Evolutionary conservation across 2,888 invertebrate genomes (phyloP).

Genomic region (Thera britannica): DNA sequence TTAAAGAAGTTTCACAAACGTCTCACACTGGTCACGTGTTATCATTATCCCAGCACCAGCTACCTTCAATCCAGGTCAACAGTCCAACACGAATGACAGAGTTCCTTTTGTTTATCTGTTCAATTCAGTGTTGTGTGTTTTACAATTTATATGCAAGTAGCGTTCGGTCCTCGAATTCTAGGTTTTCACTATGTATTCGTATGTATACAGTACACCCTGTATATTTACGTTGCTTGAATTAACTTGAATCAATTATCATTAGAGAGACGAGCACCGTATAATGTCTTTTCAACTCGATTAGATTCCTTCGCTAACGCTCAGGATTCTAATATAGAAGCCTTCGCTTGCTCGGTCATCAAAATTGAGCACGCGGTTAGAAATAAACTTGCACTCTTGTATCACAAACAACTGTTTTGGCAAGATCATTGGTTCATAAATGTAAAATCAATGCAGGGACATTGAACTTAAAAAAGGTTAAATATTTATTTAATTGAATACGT

Average conservation of each 20-base stretch:
- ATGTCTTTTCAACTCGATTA: neutral
- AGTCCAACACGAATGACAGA: slow-evolving; percentile 55
- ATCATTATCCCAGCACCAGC: neutral
- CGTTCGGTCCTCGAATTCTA: slow-evolving; percentile 44
- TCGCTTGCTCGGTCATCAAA: too few relatives aligned
- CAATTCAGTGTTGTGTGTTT: slow-evolving; percentile 59
- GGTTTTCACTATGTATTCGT: slow-evolving; percentile 39
- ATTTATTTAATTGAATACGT: too few relatives aligned
- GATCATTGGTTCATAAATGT: too few relatives aligned
- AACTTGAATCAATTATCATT: neutral
- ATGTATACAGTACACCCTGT: neutral
- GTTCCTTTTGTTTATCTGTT: slow-evolving; percentile 59
- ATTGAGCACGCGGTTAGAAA: too few relatives aligned
- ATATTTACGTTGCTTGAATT: too few relatives aligned
- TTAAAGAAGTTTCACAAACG: too few relatives aligned
- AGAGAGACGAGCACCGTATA: neutral
- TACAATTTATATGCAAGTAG: slow-evolving; percentile 64
- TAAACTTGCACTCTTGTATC: too few relatives aligned
- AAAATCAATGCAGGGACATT: too few relatives aligned
- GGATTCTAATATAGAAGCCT: too few relatives aligned
- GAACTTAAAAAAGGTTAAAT: too few relatives aligned
- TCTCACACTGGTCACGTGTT: neutral
- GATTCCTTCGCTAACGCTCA: too few relatives aligned
- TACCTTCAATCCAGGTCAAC: slow-evolving; percentile 48
- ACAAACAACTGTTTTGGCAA: too few relatives aligned